phyloP scores from a whole-genome alignment of 1,140 invertebrate genomes.

The Acromyrmex echinatior region DNA sequence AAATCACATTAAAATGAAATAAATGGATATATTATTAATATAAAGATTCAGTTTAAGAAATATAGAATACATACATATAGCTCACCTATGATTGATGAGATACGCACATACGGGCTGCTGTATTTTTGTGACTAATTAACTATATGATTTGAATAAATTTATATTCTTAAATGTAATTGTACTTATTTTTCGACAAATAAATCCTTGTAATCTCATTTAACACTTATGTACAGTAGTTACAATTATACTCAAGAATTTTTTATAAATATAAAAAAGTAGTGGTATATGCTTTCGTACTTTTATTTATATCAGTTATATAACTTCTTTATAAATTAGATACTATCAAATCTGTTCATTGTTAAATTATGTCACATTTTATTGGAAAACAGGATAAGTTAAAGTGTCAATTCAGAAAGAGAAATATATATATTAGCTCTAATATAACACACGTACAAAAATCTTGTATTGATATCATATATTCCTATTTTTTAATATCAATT shows the following conservation, averaged over 20 bases:
- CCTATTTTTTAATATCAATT: constrained; percentile 67
- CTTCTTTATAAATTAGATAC: constrained; percentile 42
- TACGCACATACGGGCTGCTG: constrained; percentile 67
- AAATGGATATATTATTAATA: constrained; percentile 49
- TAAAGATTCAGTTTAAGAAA: constrained; percentile 44
- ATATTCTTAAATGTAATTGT: neutral
- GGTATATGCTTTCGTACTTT: constrained; percentile 25
- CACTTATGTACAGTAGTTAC: constrained; percentile 35
- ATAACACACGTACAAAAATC: neutral
- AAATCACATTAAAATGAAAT: constrained; percentile 42
- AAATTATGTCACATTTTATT: constrained; percentile 8
- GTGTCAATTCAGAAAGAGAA: neutral
- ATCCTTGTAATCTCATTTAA: constrained; percentile 37
- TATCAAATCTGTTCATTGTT: constrained; percentile 41
- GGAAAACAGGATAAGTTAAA: constrained; percentile 1
- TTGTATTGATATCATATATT: constrained; percentile 46
- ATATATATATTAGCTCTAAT: neutral
- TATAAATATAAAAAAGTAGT: constrained; percentile 51
- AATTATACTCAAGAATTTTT: constrained; percentile 66
- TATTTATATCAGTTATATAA: constrained; percentile 9
- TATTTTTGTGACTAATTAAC: constrained; percentile 69
- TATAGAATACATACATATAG: constrained; percentile 58
- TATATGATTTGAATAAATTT: constrained; percentile 24
- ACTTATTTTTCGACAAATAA: constrained; percentile 40
- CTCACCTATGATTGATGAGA: constrained; percentile 63